phyloP scores from a whole-genome alignment of 2,113 vertebrate genomes.

The Paramisgurnus dabryanus region DNA sequence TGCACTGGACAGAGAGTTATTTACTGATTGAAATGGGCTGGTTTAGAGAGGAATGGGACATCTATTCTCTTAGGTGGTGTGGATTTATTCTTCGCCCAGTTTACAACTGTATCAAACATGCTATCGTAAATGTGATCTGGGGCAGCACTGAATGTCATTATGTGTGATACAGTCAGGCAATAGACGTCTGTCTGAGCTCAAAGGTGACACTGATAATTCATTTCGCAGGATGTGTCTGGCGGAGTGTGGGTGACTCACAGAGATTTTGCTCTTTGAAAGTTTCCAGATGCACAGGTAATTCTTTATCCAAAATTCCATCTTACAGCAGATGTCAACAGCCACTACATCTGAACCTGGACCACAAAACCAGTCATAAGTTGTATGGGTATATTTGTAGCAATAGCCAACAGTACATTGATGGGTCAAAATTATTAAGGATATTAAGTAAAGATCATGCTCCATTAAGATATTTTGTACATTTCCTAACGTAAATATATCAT shows the following conservation, averaged over 20 bases:
- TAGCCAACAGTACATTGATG: no score
- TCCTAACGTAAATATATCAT: no score
- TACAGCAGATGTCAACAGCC: not conserved
- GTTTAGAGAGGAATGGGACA: conserved; percentile 79
- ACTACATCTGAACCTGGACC: not conserved
- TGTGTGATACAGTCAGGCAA: conserved; percentile 74
- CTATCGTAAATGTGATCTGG: conserved; percentile 88
- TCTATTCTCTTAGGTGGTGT: conserved; percentile 84
- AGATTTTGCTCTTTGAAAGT: not conserved
- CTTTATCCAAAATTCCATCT: not conserved
- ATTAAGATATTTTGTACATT: no score
- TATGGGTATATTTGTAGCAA: no score
- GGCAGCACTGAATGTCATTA: conserved; percentile 80
- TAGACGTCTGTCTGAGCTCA: conserved; percentile 81
- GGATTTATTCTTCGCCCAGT: conserved; percentile 78
- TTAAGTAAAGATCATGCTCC: no score
- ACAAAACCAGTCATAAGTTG: no score
- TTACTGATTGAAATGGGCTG: conserved; percentile 89
- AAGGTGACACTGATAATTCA: conserved; percentile 87
- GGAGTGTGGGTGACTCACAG: not conserved
- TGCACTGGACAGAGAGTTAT: conserved; percentile 95
- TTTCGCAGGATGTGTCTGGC: conserved; percentile 50
- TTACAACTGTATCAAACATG: conserved; percentile 89
- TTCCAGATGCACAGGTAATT: not conserved
- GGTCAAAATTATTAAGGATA: no score